Evolutionary conservation across 2,888 invertebrate genomes (phyloP).

Genomic region (Steinernema hermaphroditum): DNA sequence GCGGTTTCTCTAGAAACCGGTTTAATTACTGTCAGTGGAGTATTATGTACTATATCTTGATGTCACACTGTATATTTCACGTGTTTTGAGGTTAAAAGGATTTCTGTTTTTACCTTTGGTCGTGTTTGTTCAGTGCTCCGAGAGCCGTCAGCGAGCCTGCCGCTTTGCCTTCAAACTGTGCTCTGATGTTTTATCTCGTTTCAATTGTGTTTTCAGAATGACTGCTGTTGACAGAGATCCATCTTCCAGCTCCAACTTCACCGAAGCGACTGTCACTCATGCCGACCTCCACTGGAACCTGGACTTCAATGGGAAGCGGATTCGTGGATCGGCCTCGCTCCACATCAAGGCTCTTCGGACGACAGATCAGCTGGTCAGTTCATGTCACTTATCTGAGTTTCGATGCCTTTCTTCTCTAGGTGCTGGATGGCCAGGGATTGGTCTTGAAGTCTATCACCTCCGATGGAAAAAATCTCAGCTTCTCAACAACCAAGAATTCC

Average conservation of each 20-base stretch:
- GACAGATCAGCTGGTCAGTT: constrained; percentile 54
- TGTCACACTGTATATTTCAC: too few species aligned
- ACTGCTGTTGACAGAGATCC: constrained; percentile 40
- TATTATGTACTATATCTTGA: not conserved
- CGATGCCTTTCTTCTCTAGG: constrained; percentile 39
- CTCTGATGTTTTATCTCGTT: not conserved
- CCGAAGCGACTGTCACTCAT: constrained; percentile 55
- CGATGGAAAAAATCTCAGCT: not conserved
- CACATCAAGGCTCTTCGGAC: constrained; percentile 48
- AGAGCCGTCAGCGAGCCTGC: not conserved
- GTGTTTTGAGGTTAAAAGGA: not conserved
- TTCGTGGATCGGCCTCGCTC: constrained; percentile 55
- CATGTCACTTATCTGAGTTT: not conserved
- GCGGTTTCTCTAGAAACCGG: not conserved
- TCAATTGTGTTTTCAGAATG: not conserved
- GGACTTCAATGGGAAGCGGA: constrained; percentile 47
- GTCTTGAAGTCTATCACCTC: constrained; percentile 41
- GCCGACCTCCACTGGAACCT: constrained; percentile 62
- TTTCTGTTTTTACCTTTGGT: not conserved
- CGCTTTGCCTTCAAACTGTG: not conserved
- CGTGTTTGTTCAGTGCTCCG: not conserved
- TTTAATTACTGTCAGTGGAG: not conserved
- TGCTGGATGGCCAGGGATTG: constrained; percentile 59
- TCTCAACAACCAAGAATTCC: constrained; percentile 6
- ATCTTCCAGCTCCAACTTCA: constrained; percentile 51